Evolutionary conservation across 2,888 invertebrate genomes (phyloP), one percentile per base, ranked within the genome.

Genomic region (Drosophila pseudotakahashii): DNA sequence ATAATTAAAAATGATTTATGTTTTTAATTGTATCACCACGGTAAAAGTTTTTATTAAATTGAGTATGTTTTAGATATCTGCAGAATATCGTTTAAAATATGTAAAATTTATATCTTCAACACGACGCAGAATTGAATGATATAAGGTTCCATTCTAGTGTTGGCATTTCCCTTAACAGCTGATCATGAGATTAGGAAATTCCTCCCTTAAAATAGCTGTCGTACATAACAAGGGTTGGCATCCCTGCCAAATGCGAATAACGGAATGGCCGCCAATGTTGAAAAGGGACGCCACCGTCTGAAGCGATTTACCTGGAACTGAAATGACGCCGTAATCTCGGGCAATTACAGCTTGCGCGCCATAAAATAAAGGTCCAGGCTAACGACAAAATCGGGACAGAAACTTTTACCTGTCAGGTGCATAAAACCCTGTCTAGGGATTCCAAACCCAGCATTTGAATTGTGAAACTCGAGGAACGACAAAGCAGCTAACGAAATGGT

Each of bases 281-380:
- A 37, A 64, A 50, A 63, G 36, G 36, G 50, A 63, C 50, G 47
- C 60, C 50, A 39, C 47, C 61, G 44, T 26, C 13, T 14, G 60
- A 42, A 26, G 41, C 34, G n/a, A 48, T 44, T 63, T 6, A 30
- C 30, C 63, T 63, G 63, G 7, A 30, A 30, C 30, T 30, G 39
- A 16, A 32, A 34, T 19, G 32, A 64, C 63, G 62, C 62, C 48
- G 32, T 63, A 68, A 67, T 67, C 47, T 47, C 47, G 54, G 30
- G 44, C 36, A 41, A 67, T 47, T 63, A 19, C 52, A 69, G 70
- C 68, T 68, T 55, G 26, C 26, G 32, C 57, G 57, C 69, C 54
- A 67, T 67, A 62, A 66, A 66, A 66, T 6, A n/a, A 4, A n/a
- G 26, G 44, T 32, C 19, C 63, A 37, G 36, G 11, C 42, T 36